phyloP scores from a whole-genome alignment of 2,113 vertebrate genomes.

The Pithys albifrons region DNA sequence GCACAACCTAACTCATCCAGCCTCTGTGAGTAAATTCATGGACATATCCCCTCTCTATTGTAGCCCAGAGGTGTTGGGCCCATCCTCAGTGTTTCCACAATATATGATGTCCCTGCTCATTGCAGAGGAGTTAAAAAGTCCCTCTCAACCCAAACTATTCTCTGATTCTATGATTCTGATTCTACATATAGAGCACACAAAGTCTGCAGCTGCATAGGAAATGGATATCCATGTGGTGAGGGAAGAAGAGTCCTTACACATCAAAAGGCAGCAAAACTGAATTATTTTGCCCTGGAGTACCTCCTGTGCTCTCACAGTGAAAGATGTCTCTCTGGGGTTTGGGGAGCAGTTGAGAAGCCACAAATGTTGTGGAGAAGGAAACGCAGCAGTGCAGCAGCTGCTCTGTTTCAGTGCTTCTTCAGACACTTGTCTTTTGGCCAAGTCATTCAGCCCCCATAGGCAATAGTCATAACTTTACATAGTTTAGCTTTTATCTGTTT shows the following conservation, averaged over 20 bases:
- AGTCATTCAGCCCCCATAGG: not conserved
- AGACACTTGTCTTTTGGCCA: not conserved
- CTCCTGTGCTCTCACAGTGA: not conserved
- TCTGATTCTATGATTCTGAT: not conserved
- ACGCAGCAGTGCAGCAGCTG: not conserved
- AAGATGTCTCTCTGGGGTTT: not conserved
- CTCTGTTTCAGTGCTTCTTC: not conserved
- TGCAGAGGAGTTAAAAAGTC: not conserved
- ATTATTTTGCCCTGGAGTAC: not conserved
- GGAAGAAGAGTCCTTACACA: not conserved
- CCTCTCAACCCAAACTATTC: not conserved
- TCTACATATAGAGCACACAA: not conserved
- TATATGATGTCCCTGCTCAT: not conserved
- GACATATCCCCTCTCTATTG: not conserved
- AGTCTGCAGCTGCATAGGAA: not conserved
- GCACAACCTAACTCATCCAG: not conserved
- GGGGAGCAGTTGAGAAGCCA: not conserved
- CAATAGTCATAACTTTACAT: constrained; percentile 14
- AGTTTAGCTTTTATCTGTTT: constrained; percentile 11
- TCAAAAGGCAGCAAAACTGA: not conserved
- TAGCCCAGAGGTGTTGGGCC: not conserved
- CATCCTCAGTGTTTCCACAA: not conserved
- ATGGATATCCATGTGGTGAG: not conserved
- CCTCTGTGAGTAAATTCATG: not conserved
- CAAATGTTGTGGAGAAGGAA: not conserved